Conservation (phyloP, 1,140 invertebrate species). For the Akabosia matsudoensis region DNA sequence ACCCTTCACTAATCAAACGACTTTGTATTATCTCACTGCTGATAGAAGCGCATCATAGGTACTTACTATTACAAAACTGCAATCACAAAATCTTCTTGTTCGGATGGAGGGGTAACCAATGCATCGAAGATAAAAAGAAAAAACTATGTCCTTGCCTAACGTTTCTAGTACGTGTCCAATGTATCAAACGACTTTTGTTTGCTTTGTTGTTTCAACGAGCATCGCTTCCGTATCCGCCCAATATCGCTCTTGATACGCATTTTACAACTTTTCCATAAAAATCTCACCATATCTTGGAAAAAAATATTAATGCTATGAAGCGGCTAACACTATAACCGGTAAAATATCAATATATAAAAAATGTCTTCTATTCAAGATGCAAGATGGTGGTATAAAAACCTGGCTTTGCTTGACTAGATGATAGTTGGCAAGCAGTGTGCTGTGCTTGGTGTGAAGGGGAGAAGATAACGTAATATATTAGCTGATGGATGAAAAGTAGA, state of each 20-base stretch:
- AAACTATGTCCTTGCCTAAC: background rate
- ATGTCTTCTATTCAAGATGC: no score
- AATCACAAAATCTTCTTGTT: background rate
- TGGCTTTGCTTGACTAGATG: no score
- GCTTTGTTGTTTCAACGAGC: background rate
- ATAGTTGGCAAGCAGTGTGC: background rate
- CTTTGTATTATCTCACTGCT: background rate
- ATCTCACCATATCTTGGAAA: no score
- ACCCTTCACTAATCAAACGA: slow-evolving; percentile 22
- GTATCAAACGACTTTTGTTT: no score
- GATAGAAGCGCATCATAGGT: background rate
- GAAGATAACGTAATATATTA: slow-evolving; percentile 19
- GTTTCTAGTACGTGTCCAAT: background rate
- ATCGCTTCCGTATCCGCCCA: background rate
- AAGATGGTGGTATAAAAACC: no score
- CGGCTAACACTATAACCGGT: no score
- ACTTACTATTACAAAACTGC: background rate
- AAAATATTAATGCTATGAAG: no score
- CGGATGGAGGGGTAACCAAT: slow-evolving; percentile 9
- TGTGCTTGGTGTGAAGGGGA: background rate
- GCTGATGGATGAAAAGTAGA: slow-evolving; percentile 19
- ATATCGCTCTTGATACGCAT: no score
- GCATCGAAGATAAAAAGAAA: slow-evolving; percentile 10
- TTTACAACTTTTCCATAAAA: no score
- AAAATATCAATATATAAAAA: no score